These are phyloP conservation scores for Malurus melanocephalus DNA, from an alignment of 2,113 vertebrate genomes.

Conservation along the genomic window DNA sequence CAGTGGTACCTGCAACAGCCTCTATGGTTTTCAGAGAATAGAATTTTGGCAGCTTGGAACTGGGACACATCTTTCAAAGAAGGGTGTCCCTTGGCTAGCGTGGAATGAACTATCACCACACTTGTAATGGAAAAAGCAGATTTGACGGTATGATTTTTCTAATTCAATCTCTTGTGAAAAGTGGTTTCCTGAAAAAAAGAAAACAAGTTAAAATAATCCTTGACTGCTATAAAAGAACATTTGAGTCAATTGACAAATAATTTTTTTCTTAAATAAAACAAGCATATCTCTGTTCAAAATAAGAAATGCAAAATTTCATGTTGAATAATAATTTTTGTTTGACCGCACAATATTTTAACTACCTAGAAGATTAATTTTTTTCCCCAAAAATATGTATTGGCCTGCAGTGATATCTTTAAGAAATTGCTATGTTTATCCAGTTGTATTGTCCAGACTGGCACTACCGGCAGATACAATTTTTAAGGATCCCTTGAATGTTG, in stretches of 20 bases:
- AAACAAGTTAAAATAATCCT: neutral
- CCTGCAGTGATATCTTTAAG: neutral
- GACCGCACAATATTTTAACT: neutral
- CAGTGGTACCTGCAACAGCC: neutral
- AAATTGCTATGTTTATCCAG: neutral
- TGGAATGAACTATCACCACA: neutral
- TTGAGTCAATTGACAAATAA: neutral
- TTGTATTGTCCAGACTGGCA: neutral
- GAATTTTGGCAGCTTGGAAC: neutral
- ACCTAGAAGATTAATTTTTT: neutral
- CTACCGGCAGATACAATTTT: neutral
- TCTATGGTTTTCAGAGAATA: neutral
- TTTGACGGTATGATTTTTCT: rapidly evolving
- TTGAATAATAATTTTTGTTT: neutral
- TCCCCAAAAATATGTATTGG: rapidly evolving
- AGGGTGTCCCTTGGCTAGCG: neutral
- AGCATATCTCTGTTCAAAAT: neutral
- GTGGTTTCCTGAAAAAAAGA: neutral
- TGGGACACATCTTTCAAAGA: neutral
- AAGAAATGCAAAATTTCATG: neutral
- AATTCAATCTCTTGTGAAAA: neutral
- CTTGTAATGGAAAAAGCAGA: neutral
- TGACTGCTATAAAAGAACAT: neutral
- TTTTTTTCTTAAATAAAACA: neutral
- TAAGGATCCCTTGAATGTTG: neutral